Base-by-base conservation (phyloP, 2,888 invertebrate species). In the Drosophila subsilvestris region DNA sequence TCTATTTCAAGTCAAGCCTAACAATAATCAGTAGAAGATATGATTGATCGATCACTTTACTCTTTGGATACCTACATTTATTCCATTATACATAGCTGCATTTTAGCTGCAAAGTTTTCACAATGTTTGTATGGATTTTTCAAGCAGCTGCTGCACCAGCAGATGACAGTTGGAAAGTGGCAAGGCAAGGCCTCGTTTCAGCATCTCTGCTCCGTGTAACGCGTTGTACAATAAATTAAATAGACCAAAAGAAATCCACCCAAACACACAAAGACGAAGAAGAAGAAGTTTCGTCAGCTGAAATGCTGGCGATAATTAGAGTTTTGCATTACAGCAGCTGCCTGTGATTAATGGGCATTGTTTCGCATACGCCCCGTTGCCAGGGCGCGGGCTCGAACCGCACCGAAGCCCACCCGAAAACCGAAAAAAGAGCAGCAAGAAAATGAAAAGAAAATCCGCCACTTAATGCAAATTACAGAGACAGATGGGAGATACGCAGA, bases 381-480 rank as follows among this genome's bases (percentile, higher is more conserved):
- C n/a, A n/a, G n/a, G n/a, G n/a, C n/a, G n/a, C n/a, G n/a, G n/a
- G n/a, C n/a, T n/a, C n/a, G n/a, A n/a, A n/a, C n/a, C n/a, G n/a
- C n/a, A n/a, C n/a, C n/a, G n/a, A n/a, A n/a, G 57, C 65, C 67
- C n/a, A 63, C 37, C 47, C 50, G 12, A 50, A 47, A 62, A 32
- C 9, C 43, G 49, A 43, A 32, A 17, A 32, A 63, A 59, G 29
- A 45, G 48, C 37, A 27, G 44, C 60, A 58, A 43, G 22, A 65
- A 66, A 67, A 75, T 50, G 65, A 65, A 56, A 73, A 53, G 51
- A 68, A 74, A 51, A 72, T 63, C 84, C 68, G 68, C 63, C 80
- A 77, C 81, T 86, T 81, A 73, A 84, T 85, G 85, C 87, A 85
- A 85, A 88, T 88, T 74, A 78, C 82, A 62, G 67, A 57, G 48